phyloP scores from a whole-genome alignment of 2,113 vertebrate species.

The Podilymbus podiceps region DNA sequence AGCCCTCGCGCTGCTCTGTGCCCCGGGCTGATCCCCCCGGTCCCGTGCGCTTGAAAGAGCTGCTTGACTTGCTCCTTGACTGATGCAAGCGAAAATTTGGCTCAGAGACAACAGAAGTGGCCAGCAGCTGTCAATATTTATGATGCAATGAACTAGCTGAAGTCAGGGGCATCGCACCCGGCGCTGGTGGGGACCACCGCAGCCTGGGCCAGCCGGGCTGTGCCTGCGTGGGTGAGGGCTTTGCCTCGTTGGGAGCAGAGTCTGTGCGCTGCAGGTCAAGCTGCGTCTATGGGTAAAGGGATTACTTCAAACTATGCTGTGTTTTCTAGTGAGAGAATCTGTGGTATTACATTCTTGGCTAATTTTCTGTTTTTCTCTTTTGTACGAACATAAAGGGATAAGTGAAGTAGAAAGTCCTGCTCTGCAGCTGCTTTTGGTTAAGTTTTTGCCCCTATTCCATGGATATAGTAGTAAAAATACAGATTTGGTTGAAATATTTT shows the following conservation, averaged over 20 bases:
- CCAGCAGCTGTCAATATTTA: fast-evolving
- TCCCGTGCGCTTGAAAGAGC: background rate
- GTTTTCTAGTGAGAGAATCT: background rate
- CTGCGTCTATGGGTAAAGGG: background rate
- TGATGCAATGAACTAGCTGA: fast-evolving
- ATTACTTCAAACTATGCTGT: background rate
- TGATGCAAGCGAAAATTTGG: no score
- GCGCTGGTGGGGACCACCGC: background rate
- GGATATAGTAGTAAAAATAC: background rate
- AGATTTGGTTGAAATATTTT: background rate
- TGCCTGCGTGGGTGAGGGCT: fast-evolving
- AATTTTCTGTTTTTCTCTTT: constrained; percentile 17
- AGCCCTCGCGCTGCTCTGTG: background rate
- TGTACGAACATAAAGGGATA: constrained; percentile 22
- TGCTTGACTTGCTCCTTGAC: background rate
- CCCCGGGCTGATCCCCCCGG: fast-evolving
- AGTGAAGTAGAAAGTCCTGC: background rate
- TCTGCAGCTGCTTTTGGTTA: background rate
- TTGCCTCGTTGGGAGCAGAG: fast-evolving
- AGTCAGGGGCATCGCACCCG: fast-evolving
- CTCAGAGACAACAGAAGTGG: background rate
- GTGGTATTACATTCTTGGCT: constrained; percentile 5
- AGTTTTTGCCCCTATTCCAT: background rate
- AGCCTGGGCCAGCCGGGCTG: fast-evolving
- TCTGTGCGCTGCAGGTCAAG: background rate